These are phyloP conservation scores for Apamea monoglypha DNA, from an alignment of 2,888 invertebrate genomes.

Conservation along the genomic window DNA sequence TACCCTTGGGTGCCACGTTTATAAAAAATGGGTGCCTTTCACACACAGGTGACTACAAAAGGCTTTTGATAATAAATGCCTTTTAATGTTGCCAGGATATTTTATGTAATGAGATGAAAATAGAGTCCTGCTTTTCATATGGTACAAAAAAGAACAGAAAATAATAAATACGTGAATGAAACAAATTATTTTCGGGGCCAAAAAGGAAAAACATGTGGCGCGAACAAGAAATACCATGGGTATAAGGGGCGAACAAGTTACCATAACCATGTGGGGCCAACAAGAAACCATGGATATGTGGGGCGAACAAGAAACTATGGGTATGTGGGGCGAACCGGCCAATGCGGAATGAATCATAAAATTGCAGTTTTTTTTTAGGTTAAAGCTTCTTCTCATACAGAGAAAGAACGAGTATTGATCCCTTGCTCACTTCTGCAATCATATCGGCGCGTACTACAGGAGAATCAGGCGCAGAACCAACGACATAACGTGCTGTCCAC, in stretches of 20 bases:
- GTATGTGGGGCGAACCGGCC: neutral
- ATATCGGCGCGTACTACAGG: neutral
- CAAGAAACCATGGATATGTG: neutral
- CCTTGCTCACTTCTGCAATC: neutral
- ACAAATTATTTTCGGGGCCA: neutral
- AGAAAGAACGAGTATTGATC: neutral
- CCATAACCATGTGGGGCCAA: neutral
- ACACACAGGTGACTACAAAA: slow-evolving; percentile 52
- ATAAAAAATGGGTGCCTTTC: slow-evolving; percentile 44
- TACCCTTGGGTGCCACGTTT: slow-evolving; percentile 38
- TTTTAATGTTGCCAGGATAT: slow-evolving; percentile 45
- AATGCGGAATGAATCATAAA: neutral
- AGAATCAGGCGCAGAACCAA: neutral
- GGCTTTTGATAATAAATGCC: slow-evolving; percentile 50
- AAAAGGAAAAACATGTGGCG: neutral
- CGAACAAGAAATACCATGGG: no score
- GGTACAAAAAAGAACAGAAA: neutral
- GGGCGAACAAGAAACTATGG: neutral
- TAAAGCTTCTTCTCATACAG: neutral
- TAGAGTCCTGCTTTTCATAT: neutral
- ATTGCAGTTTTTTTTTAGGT: neutral
- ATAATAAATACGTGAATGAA: no score
- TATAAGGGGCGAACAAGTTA: neutral
- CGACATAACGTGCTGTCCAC: neutral
- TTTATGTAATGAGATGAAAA: slow-evolving; percentile 28